A percentile compares a stretch with the other conserved stretches of the same genome.
Conservation (phyloP, 2,888 invertebrate genomes). For the Agrochola circellaris region DNA sequence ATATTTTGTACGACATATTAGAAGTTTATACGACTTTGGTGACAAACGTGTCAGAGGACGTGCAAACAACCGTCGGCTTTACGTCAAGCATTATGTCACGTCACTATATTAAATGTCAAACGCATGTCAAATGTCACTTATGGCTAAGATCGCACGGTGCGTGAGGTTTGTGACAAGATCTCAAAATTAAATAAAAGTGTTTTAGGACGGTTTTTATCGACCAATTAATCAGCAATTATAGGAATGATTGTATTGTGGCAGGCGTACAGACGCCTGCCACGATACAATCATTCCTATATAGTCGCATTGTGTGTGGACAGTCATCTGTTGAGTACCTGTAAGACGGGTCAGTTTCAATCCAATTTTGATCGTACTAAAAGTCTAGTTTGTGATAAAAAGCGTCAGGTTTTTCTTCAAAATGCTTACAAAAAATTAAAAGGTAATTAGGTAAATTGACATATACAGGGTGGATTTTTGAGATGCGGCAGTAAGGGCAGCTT, state of each 20-base stretch:
- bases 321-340: neutral
- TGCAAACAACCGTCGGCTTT: slow-evolving; percentile 10
- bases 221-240: slow-evolving; percentile 42
- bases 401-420: neutral
- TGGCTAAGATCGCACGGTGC: neutral
- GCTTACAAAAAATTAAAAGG: neutral
- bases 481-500: too few species aligned
- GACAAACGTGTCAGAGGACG: slow-evolving; percentile 2
- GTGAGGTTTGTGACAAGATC: slow-evolving; percentile 7
- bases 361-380: neutral
- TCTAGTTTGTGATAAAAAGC: too few species aligned
- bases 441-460: neutral
- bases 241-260: slow-evolving; percentile 4
- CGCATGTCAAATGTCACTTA: slow-evolving; percentile 32
- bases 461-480: too few species aligned
- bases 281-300: neutral
- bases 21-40: slow-evolving; percentile 17
- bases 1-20: slow-evolving; percentile 2
- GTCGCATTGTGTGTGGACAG: slow-evolving; percentile 9
- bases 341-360: neutral
- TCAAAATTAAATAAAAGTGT: slow-evolving; percentile 15
- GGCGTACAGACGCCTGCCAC: neutral
- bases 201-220: slow-evolving; percentile 18
- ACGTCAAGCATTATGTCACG: slow-evolving; percentile 3
- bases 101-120: slow-evolving; percentile 45